These are phyloP conservation scores for Ardeotis arabs DNA, from an alignment of 2,113 vertebrate genomes.

Conservation along the genomic window DNA sequence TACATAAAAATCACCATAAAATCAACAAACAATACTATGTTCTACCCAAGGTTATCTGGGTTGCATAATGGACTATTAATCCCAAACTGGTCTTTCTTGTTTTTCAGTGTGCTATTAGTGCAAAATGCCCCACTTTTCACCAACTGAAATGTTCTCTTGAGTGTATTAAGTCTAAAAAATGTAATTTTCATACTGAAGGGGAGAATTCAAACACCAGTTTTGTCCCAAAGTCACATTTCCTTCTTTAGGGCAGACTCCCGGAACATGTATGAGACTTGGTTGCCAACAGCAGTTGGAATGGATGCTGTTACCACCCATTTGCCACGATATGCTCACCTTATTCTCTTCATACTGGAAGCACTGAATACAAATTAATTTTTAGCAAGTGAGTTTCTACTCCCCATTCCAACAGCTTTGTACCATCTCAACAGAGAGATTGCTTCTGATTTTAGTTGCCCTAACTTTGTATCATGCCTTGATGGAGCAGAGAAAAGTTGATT, in stretches of 20 bases:
- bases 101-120: background rate
- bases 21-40: background rate
- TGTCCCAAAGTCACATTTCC: background rate
- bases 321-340: background rate
- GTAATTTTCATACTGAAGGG: background rate
- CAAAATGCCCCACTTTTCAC: background rate
- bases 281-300: background rate
- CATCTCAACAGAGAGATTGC: background rate
- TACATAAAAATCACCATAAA: background rate
- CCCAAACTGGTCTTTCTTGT: background rate
- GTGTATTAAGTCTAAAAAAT: background rate
- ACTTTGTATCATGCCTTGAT: accelerated
- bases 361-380: background rate
- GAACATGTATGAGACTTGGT: background rate
- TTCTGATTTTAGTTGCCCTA: background rate
- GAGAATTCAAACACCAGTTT: background rate
- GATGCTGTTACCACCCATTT: background rate
- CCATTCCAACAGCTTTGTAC: background rate
- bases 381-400: background rate
- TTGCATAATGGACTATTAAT: background rate
- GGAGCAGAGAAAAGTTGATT: background rate
- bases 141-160: background rate
- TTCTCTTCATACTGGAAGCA: background rate
- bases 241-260: background rate
- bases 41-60: background rate